Conservation (phyloP, 1,140 invertebrate species). For the Stegodyphus mimosarum region DNA sequence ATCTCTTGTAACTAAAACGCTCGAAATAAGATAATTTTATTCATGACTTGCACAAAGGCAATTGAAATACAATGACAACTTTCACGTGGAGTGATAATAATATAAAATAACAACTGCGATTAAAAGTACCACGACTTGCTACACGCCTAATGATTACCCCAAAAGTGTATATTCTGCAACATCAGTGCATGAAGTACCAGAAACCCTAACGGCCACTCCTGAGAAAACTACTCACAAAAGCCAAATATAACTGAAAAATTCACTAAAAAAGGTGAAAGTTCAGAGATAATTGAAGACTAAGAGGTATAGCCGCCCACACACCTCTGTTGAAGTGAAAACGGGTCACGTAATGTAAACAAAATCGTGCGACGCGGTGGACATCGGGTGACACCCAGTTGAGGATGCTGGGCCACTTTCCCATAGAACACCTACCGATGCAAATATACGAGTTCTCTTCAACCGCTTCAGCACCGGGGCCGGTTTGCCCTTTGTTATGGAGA, state of each 20-base stretch:
- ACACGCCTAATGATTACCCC: too few relatives aligned
- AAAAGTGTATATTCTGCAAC: too few relatives aligned
- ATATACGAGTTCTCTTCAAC: neutral
- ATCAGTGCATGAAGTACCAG: too few relatives aligned
- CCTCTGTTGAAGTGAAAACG: slow-evolving; percentile 21
- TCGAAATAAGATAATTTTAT: too few relatives aligned
- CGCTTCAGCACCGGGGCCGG: slow-evolving; percentile 4
- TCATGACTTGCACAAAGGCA: too few relatives aligned
- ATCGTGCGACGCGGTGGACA: slow-evolving; percentile 49
- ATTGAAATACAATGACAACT: too few relatives aligned
- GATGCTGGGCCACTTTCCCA: slow-evolving; percentile 40
- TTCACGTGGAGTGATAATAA: too few relatives aligned
- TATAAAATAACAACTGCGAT: too few relatives aligned
- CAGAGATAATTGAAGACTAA: slow-evolving; percentile 30
- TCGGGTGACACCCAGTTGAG: slow-evolving; percentile 36
- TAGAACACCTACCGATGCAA: slow-evolving; percentile 32
- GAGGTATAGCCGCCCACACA: slow-evolving; percentile 6
- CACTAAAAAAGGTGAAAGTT: slow-evolving; percentile 22
- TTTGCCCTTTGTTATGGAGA: slow-evolving; percentile 45
- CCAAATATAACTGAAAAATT: neutral
- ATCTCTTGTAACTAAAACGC: too few relatives aligned
- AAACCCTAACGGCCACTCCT: too few relatives aligned
- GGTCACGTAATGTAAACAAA: slow-evolving; percentile 47
- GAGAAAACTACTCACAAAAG: too few relatives aligned
- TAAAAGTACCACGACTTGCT: too few relatives aligned